Base-by-base conservation (phyloP, 2,113 vertebrate genomes). In the Pelmatolapia mariae region DNA sequence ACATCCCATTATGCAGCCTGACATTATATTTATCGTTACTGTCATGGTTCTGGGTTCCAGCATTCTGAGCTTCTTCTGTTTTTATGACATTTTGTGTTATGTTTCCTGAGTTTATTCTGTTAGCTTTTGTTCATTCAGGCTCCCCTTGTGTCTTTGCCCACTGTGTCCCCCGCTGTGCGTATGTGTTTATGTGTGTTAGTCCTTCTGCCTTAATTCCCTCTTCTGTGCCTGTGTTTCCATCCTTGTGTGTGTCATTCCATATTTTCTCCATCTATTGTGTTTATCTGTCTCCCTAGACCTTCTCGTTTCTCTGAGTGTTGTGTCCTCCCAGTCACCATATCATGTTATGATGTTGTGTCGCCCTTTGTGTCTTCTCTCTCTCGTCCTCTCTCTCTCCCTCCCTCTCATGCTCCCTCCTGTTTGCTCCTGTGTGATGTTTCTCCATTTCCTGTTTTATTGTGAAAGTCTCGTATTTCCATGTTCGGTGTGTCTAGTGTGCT, bases 391-490 rank as follows among this genome's bases (percentile, higher is more conserved):
- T 52, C n/a, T 10, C 26, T 61, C 57, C 4, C 29, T 61, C 29
- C 0, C 0, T 61, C 16, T 61, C 29, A 61, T 33, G 29, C 29
- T 61, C 57, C 57, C 2, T 61, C 16, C 0, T 33, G 29, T 61
- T 1, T 1, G 3, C 57, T 61, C 9, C 57, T 3, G 57, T 33
- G 16, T 61, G 16, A 61, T 33, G 29, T 61, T 61, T 33, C 3
- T 33, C 0, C 9, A 19, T 63, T 63, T 7, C 29, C 9, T 33
- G 16, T 63, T 7, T 63, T 11, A 33, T 1, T 33, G 59, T 61
- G 0, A 61, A 61, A 19, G 0, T 61, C 9, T 61, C 2, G 0
- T 0, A 7, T 33, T 33, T 61, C 29, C 59, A 0, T 63, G 16
- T 63, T 63, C 9, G 0, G 59, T 19, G 16, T 33, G 3, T 19